phyloP scores from a whole-genome alignment of 2,797 vertebrate species.

The Echiichthys vipera region DNA sequence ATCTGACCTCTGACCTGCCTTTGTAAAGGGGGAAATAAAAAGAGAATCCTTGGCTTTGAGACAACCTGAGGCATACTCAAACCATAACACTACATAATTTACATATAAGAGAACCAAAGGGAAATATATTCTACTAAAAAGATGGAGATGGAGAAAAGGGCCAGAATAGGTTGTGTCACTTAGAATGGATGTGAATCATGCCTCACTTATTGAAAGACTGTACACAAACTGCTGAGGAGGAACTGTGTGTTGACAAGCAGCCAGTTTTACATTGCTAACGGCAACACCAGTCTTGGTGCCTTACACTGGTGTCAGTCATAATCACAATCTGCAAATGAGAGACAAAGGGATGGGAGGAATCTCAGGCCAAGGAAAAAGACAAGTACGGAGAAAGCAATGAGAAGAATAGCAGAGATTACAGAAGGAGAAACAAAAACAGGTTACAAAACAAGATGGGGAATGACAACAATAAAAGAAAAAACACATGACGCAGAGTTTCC shows the following conservation, averaged over 20 bases:
- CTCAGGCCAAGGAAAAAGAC: conserved; percentile 6
- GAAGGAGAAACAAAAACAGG: conserved; percentile 13
- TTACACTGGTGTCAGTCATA: conserved; percentile 30
- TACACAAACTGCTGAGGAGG: conserved; percentile 3
- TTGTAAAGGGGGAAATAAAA: neutral
- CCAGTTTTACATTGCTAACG: conserved; percentile 37
- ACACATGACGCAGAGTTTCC: too few relatives aligned
- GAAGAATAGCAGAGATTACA: conserved; percentile 11
- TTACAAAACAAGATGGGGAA: neutral
- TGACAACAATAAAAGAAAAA: neutral
- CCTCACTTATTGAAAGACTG: conserved; percentile 10
- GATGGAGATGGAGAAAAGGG: neutral
- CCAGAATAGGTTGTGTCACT: neutral
- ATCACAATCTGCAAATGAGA: conserved; percentile 45
- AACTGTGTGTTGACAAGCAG: conserved; percentile 25
- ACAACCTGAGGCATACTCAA: neutral
- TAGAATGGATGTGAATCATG: conserved; percentile 7
- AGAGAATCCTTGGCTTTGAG: neutral
- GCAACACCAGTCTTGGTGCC: conserved; percentile 32
- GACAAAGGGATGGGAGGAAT: conserved; percentile 24
- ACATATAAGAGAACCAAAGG: neutral
- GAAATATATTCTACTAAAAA: conserved; percentile 7
- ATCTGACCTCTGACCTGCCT: conserved; percentile 15
- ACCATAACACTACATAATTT: neutral
- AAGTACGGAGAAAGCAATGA: conserved; percentile 2